Percentiles rank a stretch among this genome's conserved stretches.
Conservation (phyloP, 2,888 invertebrate genomes). For the Octonoba sinensis region DNA sequence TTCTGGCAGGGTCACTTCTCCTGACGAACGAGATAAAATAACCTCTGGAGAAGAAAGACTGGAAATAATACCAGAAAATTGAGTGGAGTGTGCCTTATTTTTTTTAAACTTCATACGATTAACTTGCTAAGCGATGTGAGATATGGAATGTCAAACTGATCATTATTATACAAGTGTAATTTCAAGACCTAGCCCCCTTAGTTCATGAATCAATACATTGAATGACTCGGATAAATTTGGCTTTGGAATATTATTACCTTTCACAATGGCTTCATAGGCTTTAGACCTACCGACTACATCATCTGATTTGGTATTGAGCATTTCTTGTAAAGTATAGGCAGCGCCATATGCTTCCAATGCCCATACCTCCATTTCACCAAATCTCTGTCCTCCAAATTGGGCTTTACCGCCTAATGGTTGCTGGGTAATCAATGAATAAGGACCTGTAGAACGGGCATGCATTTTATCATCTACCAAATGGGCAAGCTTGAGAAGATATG, state of each 20-base stretch:
- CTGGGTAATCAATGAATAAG: slow-evolving; percentile 63
- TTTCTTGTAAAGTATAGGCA: slow-evolving; percentile 56
- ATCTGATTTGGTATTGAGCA: slow-evolving; percentile 59
- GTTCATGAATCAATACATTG: slow-evolving; percentile 28
- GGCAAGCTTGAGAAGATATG: slow-evolving; percentile 56
- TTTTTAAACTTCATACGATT: too few species aligned
- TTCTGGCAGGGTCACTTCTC: too few species aligned
- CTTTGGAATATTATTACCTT: slow-evolving; percentile 35
- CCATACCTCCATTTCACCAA: slow-evolving; percentile 66
- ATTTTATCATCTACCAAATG: slow-evolving; percentile 66
- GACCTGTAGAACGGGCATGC: slow-evolving; percentile 64
- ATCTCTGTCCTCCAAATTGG: slow-evolving; percentile 63
- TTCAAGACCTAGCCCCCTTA: not conserved
- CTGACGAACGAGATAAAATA: too few species aligned
- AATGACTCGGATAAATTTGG: slow-evolving; percentile 45
- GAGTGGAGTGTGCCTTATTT: too few species aligned
- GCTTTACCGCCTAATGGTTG: slow-evolving; percentile 66
- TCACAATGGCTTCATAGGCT: slow-evolving; percentile 46
- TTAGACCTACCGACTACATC: slow-evolving; percentile 42
- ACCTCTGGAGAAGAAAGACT: too few species aligned
- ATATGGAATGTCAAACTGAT: too few species aligned
- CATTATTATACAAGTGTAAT: too few species aligned
- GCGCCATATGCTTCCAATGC: slow-evolving; percentile 66
- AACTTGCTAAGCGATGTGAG: too few species aligned
- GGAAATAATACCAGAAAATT: too few species aligned